phyloP scores from a whole-genome alignment of 2,888 invertebrate genomes.

The Patella ulyssiponensis region DNA sequence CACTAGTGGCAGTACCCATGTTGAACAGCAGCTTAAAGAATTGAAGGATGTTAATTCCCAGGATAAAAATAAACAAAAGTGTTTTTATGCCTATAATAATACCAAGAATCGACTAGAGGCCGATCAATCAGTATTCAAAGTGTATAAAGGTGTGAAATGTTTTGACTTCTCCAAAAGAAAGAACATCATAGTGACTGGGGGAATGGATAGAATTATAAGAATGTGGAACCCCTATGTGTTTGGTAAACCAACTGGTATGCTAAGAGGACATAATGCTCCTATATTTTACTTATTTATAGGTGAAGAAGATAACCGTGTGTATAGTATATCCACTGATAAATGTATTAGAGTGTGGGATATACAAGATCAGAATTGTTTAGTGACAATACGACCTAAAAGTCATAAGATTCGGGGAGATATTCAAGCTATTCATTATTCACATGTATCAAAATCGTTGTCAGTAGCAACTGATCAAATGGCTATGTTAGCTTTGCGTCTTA shows the following conservation, averaged over 20 bases:
- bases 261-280: conserved; percentile 71
- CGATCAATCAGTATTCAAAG: conserved; percentile 70
- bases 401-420: conserved; percentile 72
- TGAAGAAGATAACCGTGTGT: conserved; percentile 71
- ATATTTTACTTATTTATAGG: conserved; percentile 70
- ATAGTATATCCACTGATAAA: conserved; percentile 72
- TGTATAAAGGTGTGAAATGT: conserved; percentile 72
- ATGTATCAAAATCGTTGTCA: conserved; percentile 64
- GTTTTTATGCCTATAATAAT: conserved; percentile 50
- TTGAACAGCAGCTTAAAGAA: conserved; percentile 68
- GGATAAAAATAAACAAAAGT: conserved; percentile 45
- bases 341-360: conserved; percentile 72
- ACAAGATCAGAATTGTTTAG: conserved; percentile 70
- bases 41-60: conserved; percentile 55
- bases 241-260: conserved; percentile 70
- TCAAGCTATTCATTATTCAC: conserved; percentile 71
- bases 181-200: conserved; percentile 72
- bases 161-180: conserved; percentile 71
- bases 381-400: conserved; percentile 71
- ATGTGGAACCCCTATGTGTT: conserved; percentile 73
- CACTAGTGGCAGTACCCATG: conserved; percentile 69
- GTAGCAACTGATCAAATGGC: conserved; percentile 72
- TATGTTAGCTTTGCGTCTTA: conserved; percentile 65
- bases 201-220: conserved; percentile 72
- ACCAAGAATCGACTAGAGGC: conserved; percentile 62